A percentile compares a stretch with the other conserved stretches of the same genome.
Conservation (phyloP, 1,140 invertebrate species). For the Drosophila pallidifrons region DNA sequence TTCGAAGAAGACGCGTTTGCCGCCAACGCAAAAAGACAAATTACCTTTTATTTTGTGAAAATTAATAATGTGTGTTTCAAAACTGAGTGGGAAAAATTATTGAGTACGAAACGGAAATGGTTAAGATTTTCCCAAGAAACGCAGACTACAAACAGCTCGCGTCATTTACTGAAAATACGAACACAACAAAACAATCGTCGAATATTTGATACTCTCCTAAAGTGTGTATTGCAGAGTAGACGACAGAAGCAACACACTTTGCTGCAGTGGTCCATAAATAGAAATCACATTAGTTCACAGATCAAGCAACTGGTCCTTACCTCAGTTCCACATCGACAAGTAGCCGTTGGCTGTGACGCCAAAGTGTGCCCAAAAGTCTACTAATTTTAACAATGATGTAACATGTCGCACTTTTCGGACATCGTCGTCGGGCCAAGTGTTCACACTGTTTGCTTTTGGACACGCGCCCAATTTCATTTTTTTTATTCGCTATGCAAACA, state of each 20-base stretch:
- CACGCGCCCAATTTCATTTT: constrained; percentile 60
- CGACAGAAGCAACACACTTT: not conserved
- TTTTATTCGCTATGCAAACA: constrained; percentile 9
- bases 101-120: constrained; percentile 60
- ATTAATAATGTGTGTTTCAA: constrained; percentile 58
- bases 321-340: constrained; percentile 18
- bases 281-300: constrained; percentile 37
- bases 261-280: constrained; percentile 17
- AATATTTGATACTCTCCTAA: not conserved
- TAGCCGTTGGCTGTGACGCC: constrained; percentile 31
- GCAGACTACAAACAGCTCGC: constrained; percentile 39
- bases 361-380: constrained; percentile 53
- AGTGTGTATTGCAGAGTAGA: not conserved
- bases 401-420: constrained; percentile 71
- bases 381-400: constrained; percentile 85
- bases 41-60: constrained; percentile 67
- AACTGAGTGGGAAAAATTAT: constrained; percentile 18
- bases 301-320: constrained; percentile 12
- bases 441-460: constrained; percentile 64
- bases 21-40: constrained; percentile 59
- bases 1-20: not conserved
- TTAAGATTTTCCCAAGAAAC: constrained; percentile 67
- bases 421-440: constrained; percentile 33
- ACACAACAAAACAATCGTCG: not conserved
- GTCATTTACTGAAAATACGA: constrained; percentile 52